Evolutionary conservation across 2,797 vertebrate genomes (phyloP).

Genomic region (Falco berigora): DNA sequence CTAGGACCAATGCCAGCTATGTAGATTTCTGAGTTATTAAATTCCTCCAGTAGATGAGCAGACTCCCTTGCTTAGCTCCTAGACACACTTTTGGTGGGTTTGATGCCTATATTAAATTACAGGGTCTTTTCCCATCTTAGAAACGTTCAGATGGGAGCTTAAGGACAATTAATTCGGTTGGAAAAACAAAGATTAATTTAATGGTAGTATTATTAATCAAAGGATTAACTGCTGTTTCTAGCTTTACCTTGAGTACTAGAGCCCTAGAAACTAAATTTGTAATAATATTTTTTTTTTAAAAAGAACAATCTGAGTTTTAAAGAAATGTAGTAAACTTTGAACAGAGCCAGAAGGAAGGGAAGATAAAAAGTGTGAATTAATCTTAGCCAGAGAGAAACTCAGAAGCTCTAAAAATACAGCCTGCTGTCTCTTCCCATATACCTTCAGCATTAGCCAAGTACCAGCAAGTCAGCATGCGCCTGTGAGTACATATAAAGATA

Average conservation of each 20-base stretch:
- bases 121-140: not conserved
- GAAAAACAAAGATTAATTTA: not conserved
- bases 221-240: not conserved
- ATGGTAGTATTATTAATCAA: not conserved
- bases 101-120: not conserved
- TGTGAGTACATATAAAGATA: not conserved
- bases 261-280: not conserved
- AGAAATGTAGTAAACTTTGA: not conserved
- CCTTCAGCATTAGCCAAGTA: not conserved
- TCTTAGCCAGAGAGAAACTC: constrained; percentile 12
- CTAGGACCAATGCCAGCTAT: not conserved
- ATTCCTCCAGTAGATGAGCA: not conserved
- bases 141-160: not conserved
- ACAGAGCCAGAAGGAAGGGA: not conserved
- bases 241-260: not conserved
- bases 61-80: not conserved
- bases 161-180: not conserved
- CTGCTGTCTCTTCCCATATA: not conserved
- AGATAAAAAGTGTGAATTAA: constrained; percentile 27
- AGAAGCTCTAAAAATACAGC: not conserved
- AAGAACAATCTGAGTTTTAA: not conserved
- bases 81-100: not conserved
- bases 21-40: not conserved
- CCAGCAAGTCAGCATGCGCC: not conserved
- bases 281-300: not conserved